A percentile compares a stretch with the other conserved stretches of the same genome.
Conservation (phyloP, 2,797 vertebrate species). For the Spheniscus humboldti region DNA sequence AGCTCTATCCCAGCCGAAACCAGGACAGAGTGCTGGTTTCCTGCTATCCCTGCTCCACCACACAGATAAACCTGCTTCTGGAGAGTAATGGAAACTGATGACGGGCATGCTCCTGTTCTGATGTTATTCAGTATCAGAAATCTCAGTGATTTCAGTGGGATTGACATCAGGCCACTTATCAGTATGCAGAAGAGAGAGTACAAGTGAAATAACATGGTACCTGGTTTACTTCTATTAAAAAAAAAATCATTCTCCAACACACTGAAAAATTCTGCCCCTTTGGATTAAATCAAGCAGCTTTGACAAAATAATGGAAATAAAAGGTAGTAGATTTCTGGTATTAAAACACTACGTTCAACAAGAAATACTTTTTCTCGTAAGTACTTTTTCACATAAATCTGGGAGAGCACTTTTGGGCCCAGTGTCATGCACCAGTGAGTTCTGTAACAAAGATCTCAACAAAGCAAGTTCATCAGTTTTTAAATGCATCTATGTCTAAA, state of each 20-base stretch:
- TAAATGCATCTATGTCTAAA: neutral
- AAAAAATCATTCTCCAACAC: neutral
- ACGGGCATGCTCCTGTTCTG: neutral
- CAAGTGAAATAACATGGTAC: neutral
- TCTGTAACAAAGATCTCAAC: neutral
- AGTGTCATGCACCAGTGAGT: neutral
- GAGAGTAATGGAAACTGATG: neutral
- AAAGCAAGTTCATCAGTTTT: neutral
- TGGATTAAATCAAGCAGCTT: neutral
- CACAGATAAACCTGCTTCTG: neutral
- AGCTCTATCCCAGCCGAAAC: no score
- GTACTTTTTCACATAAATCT: neutral
- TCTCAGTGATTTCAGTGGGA: neutral
- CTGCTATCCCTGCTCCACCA: neutral
- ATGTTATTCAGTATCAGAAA: neutral
- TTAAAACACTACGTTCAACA: neutral
- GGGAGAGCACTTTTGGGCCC: neutral
- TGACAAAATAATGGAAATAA: neutral
- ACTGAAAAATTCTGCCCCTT: neutral
- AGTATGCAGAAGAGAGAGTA: neutral
- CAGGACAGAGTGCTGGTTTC: neutral
- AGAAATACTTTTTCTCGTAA: neutral
- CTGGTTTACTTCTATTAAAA: neutral
- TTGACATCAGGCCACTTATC: neutral
- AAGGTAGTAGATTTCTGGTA: neutral